Evolutionary conservation across 2,113 vertebrate species (phyloP), one percentile per base, ranked within the genome.

Genomic region (Sterna hirundo): DNA sequence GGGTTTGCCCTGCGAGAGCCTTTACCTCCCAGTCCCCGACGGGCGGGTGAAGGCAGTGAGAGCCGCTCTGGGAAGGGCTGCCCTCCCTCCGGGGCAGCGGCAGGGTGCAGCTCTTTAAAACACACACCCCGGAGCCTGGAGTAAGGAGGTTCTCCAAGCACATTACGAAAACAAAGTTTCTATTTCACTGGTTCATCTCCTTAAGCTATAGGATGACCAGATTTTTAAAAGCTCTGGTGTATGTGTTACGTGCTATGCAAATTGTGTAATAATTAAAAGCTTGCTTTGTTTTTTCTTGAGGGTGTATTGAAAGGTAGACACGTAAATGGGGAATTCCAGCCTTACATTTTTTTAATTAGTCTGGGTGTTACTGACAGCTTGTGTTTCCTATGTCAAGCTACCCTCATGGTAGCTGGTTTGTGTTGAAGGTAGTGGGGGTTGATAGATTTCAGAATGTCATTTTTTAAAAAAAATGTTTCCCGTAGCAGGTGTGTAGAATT

Each of bases 21-120:
- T 68, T 44, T 44, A 8, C 6, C 14, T 30, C 2, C 9, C 15
- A 8, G 22, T 57, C 15, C 13, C 1, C 8, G 3, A 6, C 9
- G 34, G n/a, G 8, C 34, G 30, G 10, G 7, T 44, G 47, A 34
- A 71, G 25, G 16, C 9, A n/a, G 9, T 25, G 68, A 61, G 23
- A 75, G 16, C 13, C 0, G 3, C 11, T 29, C 34, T 58, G 34
- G 34, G 32, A 75, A 57, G 7, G 7, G 11, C 47, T 86, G 18
- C n/a, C 8, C 27, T 13, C 26, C 19, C 26, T 74, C 16, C 20
- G 32, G 12, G 27, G 26, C 42, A 58, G 36, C 7, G 13, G 19
- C 20, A 49, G 8, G 5, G 2, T 51, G 8, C 15, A 58, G 26
- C 21, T 10, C 32, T 46, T 70, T 5, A 30, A 64, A 87, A 49